phyloP scores from a whole-genome alignment of 2,113 vertebrate genomes.

The Phyllostomus hastatus region DNA sequence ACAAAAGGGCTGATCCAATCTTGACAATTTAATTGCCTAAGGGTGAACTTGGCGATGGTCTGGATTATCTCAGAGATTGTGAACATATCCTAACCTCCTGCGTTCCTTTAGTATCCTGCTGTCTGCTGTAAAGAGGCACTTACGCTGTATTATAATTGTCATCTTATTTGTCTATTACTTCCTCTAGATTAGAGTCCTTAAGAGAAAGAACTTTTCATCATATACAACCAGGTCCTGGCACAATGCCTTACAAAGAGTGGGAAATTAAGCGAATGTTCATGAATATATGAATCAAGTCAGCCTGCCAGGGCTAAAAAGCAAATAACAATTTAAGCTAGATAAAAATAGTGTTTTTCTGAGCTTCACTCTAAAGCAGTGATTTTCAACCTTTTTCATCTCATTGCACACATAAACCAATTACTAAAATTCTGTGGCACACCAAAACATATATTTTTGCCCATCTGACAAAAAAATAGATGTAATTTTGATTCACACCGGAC shows the following conservation, averaged over 20 bases:
- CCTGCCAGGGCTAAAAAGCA: neutral
- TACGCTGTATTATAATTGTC: neutral
- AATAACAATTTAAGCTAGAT: constrained; percentile 23
- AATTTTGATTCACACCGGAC: neutral
- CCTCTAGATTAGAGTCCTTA: neutral
- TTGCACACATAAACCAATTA: neutral
- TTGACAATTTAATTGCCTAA: neutral
- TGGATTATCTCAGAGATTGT: neutral
- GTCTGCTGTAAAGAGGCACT: neutral
- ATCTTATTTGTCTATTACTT: neutral
- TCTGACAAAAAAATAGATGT: neutral
- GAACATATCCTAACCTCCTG: neutral
- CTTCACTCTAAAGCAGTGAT: neutral
- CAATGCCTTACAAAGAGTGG: neutral
- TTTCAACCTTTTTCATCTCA: neutral
- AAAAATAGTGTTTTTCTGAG: constrained; percentile 15
- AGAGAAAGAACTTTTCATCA: constrained; percentile 33
- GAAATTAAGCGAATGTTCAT: neutral
- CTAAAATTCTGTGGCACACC: neutral
- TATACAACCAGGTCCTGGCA: neutral
- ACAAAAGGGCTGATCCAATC: neutral
- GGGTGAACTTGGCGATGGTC: neutral
- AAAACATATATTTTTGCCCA: neutral
- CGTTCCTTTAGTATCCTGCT: neutral
- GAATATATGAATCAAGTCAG: neutral